These are phyloP conservation scores for Bungarus multicinctus DNA, from an alignment of 2,113 vertebrate genomes.

Conservation along the genomic window DNA sequence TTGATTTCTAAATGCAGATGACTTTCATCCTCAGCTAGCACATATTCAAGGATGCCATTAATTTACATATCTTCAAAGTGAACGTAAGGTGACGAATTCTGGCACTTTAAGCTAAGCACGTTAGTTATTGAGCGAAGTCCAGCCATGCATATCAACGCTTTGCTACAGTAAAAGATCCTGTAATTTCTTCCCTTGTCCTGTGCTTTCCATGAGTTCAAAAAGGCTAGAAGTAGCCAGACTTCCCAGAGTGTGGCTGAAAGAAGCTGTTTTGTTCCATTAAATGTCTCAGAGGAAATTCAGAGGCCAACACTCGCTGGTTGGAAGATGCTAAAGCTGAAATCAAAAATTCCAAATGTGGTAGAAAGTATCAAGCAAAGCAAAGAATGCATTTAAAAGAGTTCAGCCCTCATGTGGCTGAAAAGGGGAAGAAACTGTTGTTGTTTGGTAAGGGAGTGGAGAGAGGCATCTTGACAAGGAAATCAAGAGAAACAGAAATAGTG, in stretches of 20 bases:
- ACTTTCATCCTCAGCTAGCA: background rate
- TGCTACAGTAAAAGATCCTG: constrained; percentile 42
- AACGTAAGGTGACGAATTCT: background rate
- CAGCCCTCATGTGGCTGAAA: constrained; percentile 52
- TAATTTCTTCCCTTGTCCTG: constrained; percentile 38
- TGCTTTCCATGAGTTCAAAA: constrained; percentile 41
- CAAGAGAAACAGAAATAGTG: constrained; percentile 4
- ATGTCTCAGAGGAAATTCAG: constrained; percentile 40
- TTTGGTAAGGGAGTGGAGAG: constrained; percentile 11
- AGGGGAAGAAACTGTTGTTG: constrained; percentile 28
- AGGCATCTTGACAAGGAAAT: background rate
- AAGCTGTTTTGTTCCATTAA: constrained; percentile 42
- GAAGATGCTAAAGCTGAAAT: constrained; percentile 42
- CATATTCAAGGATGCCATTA: constrained; percentile 14
- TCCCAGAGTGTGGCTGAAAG: constrained; percentile 48
- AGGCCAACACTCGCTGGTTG: constrained; percentile 29
- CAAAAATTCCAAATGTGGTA: constrained; percentile 38
- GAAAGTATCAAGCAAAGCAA: fast-evolving
- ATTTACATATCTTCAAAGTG: constrained; percentile 23
- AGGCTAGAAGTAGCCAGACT: constrained; percentile 41
- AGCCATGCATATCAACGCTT: constrained; percentile 43
- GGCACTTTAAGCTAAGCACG: background rate
- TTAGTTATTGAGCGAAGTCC: constrained; percentile 26
- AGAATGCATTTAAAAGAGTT: constrained; percentile 2
- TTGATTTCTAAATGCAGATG: background rate